Conservation (phyloP, 2,888 invertebrate genomes). For the Neuroscelio doddi region DNA sequence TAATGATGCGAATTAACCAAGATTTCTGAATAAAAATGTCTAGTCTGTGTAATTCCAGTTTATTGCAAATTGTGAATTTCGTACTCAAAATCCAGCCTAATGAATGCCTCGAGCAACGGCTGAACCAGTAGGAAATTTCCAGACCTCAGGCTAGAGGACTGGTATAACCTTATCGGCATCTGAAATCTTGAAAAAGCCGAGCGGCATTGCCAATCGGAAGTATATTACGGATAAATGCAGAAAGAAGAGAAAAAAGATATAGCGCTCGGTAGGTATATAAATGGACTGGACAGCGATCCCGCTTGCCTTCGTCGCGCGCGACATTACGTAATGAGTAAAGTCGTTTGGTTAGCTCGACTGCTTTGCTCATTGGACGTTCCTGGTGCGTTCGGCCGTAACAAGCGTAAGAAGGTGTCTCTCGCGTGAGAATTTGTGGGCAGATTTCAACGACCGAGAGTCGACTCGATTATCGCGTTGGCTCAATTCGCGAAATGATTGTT, state of each 20-base stretch:
- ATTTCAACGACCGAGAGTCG: conserved; percentile 34
- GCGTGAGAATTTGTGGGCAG: conserved; percentile 46
- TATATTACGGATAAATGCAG: conserved; percentile 61
- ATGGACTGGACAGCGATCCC: conserved; percentile 51
- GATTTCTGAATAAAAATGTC: background rate
- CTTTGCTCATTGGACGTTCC: conserved; percentile 42
- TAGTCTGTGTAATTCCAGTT: background rate
- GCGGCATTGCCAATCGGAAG: conserved; percentile 58
- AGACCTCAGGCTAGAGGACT: conserved; percentile 42
- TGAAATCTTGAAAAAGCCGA: conserved; percentile 59
- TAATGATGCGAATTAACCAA: background rate
- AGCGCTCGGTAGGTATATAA: conserved; percentile 54
- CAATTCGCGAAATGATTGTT: conserved; percentile 23
- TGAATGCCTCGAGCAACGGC: conserved; percentile 4
- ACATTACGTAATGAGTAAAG: conserved; percentile 69
- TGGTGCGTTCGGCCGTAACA: conserved; percentile 53
- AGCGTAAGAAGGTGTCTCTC: conserved; percentile 48
- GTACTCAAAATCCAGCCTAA: conserved; percentile 17
- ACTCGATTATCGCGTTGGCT: conserved; percentile 17
- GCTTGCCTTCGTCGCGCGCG: conserved; percentile 59
- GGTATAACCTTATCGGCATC: conserved; percentile 52
- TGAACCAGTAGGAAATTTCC: conserved; percentile 59
- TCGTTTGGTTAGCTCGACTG: conserved; percentile 63
- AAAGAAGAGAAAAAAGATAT: conserved; percentile 48
- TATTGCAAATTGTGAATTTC: conserved; percentile 16